Conservation (phyloP, 2,113 vertebrate species). For the Lucifuga dentata region DNA sequence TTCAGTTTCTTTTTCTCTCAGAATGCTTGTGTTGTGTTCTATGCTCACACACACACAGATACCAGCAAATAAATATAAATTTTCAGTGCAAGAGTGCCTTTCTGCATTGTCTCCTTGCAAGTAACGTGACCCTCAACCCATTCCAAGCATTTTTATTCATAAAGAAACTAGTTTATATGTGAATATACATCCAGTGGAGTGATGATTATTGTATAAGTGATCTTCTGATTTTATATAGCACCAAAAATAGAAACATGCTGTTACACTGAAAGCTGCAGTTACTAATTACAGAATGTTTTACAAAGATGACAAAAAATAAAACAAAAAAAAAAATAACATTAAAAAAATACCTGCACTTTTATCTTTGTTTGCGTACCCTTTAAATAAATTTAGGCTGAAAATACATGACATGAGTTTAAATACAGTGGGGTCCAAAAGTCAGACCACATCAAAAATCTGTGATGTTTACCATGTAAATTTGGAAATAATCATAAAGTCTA, state of each 20-base stretch:
- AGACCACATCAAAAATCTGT: no score
- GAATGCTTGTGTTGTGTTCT: slow-evolving; percentile 40
- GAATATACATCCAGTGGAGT: slow-evolving; percentile 20
- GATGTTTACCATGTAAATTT: no score
- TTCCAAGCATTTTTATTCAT: not conserved
- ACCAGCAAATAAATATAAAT: no score
- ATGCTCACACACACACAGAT: not conserved
- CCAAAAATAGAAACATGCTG: slow-evolving; percentile 1
- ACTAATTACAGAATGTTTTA: slow-evolving; percentile 10
- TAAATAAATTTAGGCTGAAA: slow-evolving; percentile 1
- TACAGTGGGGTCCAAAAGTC: no score
- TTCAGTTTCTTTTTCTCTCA: slow-evolving; percentile 17
- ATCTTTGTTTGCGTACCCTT: not conserved
- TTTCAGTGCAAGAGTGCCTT: not conserved
- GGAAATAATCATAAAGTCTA: no score
- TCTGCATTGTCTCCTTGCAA: not conserved
- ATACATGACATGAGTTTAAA: not conserved
- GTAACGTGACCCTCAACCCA: not conserved
- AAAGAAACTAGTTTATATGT: not conserved
- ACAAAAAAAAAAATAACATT: slow-evolving; percentile 11
- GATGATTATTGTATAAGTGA: not conserved
- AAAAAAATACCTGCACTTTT: not conserved
- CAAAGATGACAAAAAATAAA: slow-evolving; percentile 11
- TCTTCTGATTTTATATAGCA: not conserved
- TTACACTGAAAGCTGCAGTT: slow-evolving; percentile 1